Percentiles rank a stretch among this genome's conserved stretches.
Evolutionary conservation across 1,140 invertebrate species (phyloP).

Genomic region (Drosophila lowei): DNA sequence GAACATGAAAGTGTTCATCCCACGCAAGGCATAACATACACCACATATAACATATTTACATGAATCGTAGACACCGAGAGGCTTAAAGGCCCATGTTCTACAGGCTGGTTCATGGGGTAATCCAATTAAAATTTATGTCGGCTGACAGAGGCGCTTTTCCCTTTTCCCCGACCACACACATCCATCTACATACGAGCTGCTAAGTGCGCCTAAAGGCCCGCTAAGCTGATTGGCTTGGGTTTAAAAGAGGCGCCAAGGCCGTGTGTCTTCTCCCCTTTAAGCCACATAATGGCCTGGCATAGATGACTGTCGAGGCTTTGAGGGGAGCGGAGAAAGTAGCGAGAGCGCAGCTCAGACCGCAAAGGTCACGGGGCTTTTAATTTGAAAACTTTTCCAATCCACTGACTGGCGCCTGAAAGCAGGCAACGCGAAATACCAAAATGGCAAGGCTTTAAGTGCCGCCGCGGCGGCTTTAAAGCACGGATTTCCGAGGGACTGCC

Average conservation of each 20-base stretch:
- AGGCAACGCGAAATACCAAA: slow-evolving; percentile 9
- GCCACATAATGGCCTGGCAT: slow-evolving; percentile 42
- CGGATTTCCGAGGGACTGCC: neutral
- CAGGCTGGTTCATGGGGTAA: slow-evolving; percentile 41
- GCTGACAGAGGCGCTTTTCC: slow-evolving; percentile 1
- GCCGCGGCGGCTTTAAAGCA: slow-evolving; percentile 13
- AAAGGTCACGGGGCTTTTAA: slow-evolving; percentile 53
- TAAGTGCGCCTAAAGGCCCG: slow-evolving; percentile 42
- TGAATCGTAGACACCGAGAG: slow-evolving; percentile 16
- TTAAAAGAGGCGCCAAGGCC: slow-evolving; percentile 37
- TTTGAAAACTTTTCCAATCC: slow-evolving; percentile 50
- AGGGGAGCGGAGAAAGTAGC: neutral
- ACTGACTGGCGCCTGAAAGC: neutral
- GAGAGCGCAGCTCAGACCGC: slow-evolving; percentile 18
- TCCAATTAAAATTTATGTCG: slow-evolving; percentile 68
- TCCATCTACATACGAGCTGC: slow-evolving; percentile 10
- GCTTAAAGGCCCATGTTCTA: slow-evolving; percentile 39
- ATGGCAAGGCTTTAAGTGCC: slow-evolving; percentile 27
- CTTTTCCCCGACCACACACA: neutral
- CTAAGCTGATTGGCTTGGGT: slow-evolving; percentile 54
- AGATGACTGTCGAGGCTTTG: slow-evolving; percentile 45
- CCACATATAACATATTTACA: slow-evolving; percentile 23
- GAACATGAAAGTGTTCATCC: neutral
- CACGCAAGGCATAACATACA: neutral
- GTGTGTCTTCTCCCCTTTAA: slow-evolving; percentile 6